Base-by-base conservation (phyloP, 2,113 vertebrate species). In the Psilopsiagon aymara region DNA sequence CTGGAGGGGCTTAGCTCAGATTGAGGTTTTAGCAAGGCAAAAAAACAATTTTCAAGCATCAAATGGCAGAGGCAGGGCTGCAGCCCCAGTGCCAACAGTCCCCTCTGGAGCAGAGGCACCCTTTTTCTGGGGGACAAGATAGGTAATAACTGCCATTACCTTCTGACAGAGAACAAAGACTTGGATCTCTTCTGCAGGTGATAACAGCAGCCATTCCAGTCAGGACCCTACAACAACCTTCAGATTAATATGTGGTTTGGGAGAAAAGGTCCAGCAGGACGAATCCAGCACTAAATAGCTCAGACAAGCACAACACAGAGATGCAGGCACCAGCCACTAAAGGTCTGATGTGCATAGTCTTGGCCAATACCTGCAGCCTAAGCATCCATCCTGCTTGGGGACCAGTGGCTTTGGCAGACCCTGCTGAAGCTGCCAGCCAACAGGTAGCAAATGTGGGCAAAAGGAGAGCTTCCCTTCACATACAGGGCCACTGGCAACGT, bases 11-110 rank as follows among this genome's bases (percentile, higher is more conserved):
- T 91, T 76, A 84, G 55, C 67, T 59, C 41, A 62, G 86, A 86
- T 14, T 59, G 57, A 91, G 82, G 79, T 5, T 95, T 90, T 90
- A 89, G 83, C 14, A 20, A 85, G 59, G 86, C 80, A 74, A 52
- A 25, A 84, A 91, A 66, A 2, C 87, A 86, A 55, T 69, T 88
- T 51, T 41, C 63, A 29, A 29, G 46, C 77, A 68, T 19, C 6
- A 60, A 79, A 84, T 51, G 53, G 77, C 77, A 84, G 51, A 63
- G 73, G 84, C 84, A 71, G 81, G n/a, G 73, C 62, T 84, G 67
- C 33, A 46, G 4, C 52, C 69, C 52, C 84, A 18, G 17, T 21
- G 59, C 33, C 76, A 77, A 2, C 33, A 35, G 60, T 3, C 35
- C 52, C 52, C 11, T 60, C 11, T 9, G 69, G 74, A 78, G 77